phyloP scores from a whole-genome alignment of 2,797 vertebrate species.

The Spea hammondii region DNA sequence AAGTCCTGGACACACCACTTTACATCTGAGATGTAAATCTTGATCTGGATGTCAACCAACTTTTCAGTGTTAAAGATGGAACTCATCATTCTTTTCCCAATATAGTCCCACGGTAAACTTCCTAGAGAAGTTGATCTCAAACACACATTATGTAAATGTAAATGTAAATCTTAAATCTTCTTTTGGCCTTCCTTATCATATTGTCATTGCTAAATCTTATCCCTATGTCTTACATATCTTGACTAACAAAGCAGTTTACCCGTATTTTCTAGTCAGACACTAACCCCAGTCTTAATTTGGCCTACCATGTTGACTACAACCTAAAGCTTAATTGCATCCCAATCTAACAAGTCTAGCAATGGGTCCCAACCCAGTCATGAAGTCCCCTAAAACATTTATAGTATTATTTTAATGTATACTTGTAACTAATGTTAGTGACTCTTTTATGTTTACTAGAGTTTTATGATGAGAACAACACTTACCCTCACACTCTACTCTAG shows the following conservation, averaged over 20 bases:
- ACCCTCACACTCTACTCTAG: too few relatives aligned
- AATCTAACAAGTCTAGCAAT: too few relatives aligned
- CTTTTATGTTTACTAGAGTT: too few relatives aligned
- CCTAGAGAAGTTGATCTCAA: neutral
- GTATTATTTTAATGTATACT: too few relatives aligned
- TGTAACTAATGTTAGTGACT: too few relatives aligned
- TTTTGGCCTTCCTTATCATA: neutral
- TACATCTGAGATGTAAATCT: neutral
- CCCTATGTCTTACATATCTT: neutral
- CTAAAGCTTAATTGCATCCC: too few relatives aligned
- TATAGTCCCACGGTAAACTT: neutral
- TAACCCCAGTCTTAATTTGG: too few relatives aligned
- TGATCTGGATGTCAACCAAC: neutral
- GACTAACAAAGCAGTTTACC: neutral
- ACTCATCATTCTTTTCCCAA: neutral
- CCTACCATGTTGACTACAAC: too few relatives aligned
- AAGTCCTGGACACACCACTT: neutral
- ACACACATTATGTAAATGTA: neutral
- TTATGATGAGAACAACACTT: too few relatives aligned
- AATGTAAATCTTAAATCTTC: neutral
- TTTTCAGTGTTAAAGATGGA: neutral
- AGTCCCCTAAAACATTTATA: too few relatives aligned
- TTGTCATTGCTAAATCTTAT: neutral
- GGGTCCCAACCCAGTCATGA: too few relatives aligned
- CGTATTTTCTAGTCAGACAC: too few relatives aligned